These are phyloP conservation scores for Diplodus sargus DNA, from an alignment of 2,797 vertebrate genomes.

Conservation along the genomic window DNA sequence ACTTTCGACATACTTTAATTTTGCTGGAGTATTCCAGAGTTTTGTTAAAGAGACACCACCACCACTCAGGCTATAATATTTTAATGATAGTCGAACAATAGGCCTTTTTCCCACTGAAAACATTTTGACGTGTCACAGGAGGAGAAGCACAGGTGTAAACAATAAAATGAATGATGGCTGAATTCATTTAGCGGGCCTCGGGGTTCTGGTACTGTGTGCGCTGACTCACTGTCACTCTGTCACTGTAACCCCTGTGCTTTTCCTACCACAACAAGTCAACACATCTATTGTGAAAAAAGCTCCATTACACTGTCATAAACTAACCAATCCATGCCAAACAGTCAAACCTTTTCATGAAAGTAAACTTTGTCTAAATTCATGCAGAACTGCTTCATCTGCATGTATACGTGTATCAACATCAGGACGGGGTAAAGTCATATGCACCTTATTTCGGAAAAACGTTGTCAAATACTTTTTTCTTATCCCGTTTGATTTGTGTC, in stretches of 20 bases:
- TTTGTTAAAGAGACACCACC: background rate
- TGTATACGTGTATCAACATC: too few relatives aligned
- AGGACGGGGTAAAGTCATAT: too few relatives aligned
- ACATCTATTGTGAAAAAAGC: background rate
- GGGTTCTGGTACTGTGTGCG: background rate
- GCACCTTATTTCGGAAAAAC: too few relatives aligned
- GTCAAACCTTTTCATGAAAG: too few relatives aligned
- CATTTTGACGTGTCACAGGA: background rate
- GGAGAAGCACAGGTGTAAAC: background rate
- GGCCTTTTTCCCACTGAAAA: background rate
- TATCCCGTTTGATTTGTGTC: too few relatives aligned
- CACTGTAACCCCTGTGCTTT: background rate
- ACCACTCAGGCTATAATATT: background rate
- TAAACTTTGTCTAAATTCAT: too few relatives aligned
- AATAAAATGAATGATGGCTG: background rate
- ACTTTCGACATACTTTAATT: background rate
- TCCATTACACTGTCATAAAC: background rate
- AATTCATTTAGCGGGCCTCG: background rate
- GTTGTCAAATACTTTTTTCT: too few relatives aligned
- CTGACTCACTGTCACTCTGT: background rate
- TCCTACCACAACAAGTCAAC: too few relatives aligned
- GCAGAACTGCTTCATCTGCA: too few relatives aligned
- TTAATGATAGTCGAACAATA: background rate
- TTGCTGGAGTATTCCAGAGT: background rate
- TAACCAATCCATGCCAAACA: too few relatives aligned